phyloP scores from a whole-genome alignment of 1,140 invertebrate genomes.

The Aleiodes sp. region DNA sequence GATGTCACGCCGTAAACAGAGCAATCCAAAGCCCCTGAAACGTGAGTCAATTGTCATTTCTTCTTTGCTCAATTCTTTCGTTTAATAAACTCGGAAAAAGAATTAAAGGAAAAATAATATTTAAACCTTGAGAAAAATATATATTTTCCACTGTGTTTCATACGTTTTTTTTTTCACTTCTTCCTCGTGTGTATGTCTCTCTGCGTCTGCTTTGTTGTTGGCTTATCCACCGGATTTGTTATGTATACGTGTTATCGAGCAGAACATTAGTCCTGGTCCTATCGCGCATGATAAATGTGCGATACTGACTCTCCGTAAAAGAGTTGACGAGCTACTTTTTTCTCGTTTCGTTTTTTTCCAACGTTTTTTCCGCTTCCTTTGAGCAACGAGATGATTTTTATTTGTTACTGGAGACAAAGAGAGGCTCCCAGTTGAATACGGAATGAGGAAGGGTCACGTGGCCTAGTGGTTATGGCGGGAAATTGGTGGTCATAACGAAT shows the following conservation, averaged over 20 bases:
- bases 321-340: neutral
- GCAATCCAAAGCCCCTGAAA: constrained; percentile 74
- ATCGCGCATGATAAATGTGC: constrained; percentile 24
- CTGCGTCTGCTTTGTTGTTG: constrained; percentile 20
- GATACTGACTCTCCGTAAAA: constrained; percentile 17
- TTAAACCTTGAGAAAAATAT: neutral
- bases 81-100: neutral
- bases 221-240: constrained; percentile 29
- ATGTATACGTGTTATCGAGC: constrained; percentile 26
- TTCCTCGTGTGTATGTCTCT: constrained; percentile 1
- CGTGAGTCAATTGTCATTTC: constrained; percentile 64
- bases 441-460: neutral
- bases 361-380: neutral
- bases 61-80: too few relatives aligned
- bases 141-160: neutral
- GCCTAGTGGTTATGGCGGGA: neutral
- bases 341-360: neutral
- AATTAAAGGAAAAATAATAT: neutral
- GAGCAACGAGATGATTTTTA: too few relatives aligned
- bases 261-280: constrained; percentile 28
- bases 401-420: too few relatives aligned
- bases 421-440: too few relatives aligned
- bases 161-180: neutral
- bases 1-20: constrained; percentile 75
- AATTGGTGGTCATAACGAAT: neutral